A percentile compares a stretch with the other conserved stretches of the same genome.
Evolutionary conservation across 2,113 vertebrate species (phyloP).

Genomic region (Tringa solitaria): DNA sequence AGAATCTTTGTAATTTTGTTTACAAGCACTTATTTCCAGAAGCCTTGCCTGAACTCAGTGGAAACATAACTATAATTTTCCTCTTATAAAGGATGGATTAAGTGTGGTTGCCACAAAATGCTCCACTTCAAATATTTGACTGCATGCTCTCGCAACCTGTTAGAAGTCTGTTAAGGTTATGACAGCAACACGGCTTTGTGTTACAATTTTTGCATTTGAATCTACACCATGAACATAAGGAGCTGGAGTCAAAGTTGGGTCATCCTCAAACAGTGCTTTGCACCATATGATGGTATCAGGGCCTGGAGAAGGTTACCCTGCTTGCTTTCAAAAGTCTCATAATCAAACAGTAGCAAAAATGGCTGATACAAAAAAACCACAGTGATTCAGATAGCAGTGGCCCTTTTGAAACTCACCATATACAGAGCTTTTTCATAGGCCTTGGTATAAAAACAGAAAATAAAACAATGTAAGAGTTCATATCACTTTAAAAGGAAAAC

Average conservation of each 20-base stretch:
- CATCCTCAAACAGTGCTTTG: not conserved
- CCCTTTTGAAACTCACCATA: not conserved
- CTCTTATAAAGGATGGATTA: not conserved
- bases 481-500: not conserved
- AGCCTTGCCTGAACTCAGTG: not conserved
- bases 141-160: not conserved
- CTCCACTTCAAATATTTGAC: conserved; percentile 4
- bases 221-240: not conserved
- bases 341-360: not conserved
- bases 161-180: not conserved
- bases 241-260: not conserved
- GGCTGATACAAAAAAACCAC: not conserved
- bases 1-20: conserved; percentile 42
- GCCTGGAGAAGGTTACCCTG: not conserved
- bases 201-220: not conserved
- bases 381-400: not conserved
- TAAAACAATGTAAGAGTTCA: not conserved
- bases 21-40: conserved; percentile 29
- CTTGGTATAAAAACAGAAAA: not conserved
- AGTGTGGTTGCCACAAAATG: not conserved
- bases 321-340: not conserved
- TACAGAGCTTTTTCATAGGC: not conserved
- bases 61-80: conserved; percentile 54
- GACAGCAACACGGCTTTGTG: not conserved
- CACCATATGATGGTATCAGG: not conserved